phyloP scores from a whole-genome alignment of 1,140 invertebrate genomes.

The Scaptodrosophila lebanonensis region DNA sequence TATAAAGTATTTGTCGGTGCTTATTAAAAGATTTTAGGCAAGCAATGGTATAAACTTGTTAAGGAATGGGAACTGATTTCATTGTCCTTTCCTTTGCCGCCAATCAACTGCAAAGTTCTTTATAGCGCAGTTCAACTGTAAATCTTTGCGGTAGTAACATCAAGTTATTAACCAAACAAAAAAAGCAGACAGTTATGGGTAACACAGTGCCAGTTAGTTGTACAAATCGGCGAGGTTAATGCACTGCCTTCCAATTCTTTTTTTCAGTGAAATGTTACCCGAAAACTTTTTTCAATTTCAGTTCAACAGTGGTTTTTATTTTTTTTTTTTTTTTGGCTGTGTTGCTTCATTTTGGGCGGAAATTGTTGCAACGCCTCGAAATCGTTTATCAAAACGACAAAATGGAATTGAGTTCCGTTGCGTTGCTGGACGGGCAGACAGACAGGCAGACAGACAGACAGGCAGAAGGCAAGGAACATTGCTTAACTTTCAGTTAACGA shows the following conservation, averaged over 20 bases:
- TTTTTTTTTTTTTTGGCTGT: constrained; percentile 29
- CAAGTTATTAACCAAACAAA: constrained; percentile 24
- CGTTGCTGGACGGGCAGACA: constrained; percentile 27
- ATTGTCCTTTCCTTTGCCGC: too few species aligned
- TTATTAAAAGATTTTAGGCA: too few species aligned
- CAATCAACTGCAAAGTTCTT: too few species aligned
- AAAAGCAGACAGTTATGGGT: constrained; percentile 40
- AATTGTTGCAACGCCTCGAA: constrained; percentile 75
- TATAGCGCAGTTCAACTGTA: too few species aligned
- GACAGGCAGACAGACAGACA: too few species aligned
- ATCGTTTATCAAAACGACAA: constrained; percentile 76
- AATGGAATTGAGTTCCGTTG: constrained; percentile 73
- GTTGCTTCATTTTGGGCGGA: constrained; percentile 65
- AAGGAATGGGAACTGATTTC: too few species aligned
- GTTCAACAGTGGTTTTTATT: too few species aligned
- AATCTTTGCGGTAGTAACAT: neutral
- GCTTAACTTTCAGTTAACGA: neutral
- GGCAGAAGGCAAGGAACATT: too few species aligned
- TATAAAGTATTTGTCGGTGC: too few species aligned
- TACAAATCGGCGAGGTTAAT: constrained; percentile 48
- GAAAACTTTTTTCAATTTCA: constrained; percentile 63
- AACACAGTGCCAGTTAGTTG: constrained; percentile 21
- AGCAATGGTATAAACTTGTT: too few species aligned
- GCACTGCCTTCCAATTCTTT: constrained; percentile 21
- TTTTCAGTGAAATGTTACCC: constrained; percentile 10